phyloP scores from a whole-genome alignment of 2,113 vertebrate genomes.

The Myotis lucifugus region DNA sequence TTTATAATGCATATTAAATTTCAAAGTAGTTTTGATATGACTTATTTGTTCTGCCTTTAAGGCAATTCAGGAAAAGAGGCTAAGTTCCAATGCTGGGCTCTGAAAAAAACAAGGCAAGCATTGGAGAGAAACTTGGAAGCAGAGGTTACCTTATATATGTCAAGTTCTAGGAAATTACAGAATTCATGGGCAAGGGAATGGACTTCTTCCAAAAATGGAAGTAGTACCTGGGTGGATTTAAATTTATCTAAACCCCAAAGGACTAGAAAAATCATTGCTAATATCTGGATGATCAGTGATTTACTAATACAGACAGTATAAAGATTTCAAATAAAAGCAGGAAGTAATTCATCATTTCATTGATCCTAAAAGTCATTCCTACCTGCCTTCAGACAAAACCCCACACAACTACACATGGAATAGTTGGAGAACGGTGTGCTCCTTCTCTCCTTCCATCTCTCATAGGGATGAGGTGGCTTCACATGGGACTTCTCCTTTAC shows the following conservation, averaged over 20 bases:
- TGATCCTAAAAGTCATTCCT: neutral
- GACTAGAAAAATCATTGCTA: neutral
- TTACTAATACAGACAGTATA: neutral
- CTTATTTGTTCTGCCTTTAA: neutral
- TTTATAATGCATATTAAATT: neutral
- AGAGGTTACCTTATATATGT: neutral
- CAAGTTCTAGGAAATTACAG: neutral
- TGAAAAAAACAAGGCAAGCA: neutral
- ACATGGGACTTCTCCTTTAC: neutral
- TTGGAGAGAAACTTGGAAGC: neutral
- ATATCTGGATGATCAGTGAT: neutral
- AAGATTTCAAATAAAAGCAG: constrained; percentile 31
- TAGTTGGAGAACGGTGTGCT: neutral
- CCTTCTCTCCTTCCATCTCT: neutral
- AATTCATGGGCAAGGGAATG: neutral
- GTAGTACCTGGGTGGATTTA: neutral
- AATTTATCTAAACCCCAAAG: neutral
- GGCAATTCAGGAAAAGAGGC: neutral
- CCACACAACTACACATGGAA: neutral
- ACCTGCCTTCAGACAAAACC: neutral
- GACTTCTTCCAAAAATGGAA: neutral
- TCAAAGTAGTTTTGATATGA: neutral
- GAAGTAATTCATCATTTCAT: neutral
- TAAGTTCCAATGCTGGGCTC: neutral
- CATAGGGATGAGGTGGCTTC: neutral